A percentile compares a stretch with the other conserved stretches of the same genome.
These are phyloP conservation scores for Steromphala cineraria DNA, from an alignment of 2,888 invertebrate genomes.

Conservation along the genomic window DNA sequence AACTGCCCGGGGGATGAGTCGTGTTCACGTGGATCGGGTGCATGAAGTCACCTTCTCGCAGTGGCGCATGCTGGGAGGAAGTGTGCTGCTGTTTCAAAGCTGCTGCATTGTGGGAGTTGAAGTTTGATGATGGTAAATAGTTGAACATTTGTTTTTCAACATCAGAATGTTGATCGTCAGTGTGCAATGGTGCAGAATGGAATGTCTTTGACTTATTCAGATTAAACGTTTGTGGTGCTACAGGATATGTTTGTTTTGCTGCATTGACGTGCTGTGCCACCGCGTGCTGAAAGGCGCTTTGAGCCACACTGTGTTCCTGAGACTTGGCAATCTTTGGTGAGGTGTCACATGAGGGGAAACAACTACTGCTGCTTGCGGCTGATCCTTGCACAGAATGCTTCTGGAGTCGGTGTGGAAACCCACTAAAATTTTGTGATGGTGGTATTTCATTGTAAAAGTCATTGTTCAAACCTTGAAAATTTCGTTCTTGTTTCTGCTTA, in stretches of 20 bases:
- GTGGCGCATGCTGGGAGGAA: conserved; percentile 28
- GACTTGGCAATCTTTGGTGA: conserved; percentile 9
- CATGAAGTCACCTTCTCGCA: conserved; percentile 26
- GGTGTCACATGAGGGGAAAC: background rate
- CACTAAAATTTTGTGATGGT: background rate
- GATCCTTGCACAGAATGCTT: background rate
- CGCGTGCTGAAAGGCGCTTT: conserved; percentile 16
- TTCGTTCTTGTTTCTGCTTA: background rate
- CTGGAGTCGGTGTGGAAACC: background rate
- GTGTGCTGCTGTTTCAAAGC: conserved; percentile 27
- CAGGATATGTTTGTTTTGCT: conserved; percentile 18
- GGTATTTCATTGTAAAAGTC: background rate
- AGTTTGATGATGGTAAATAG: background rate
- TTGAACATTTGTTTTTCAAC: background rate
- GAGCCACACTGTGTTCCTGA: conserved; percentile 16
- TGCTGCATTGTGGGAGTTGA: conserved; percentile 12
- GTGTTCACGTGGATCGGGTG: conserved; percentile 28
- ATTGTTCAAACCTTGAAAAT: background rate
- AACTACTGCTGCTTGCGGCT: background rate
- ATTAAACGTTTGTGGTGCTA: background rate
- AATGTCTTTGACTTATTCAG: conserved; percentile 10
- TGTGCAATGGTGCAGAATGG: background rate
- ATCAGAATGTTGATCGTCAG: background rate
- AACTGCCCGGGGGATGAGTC: conserved; percentile 10
- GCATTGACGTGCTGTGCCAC: conserved; percentile 21